phyloP scores from a whole-genome alignment of 2,113 vertebrate species.

The Centropus unirufus region DNA sequence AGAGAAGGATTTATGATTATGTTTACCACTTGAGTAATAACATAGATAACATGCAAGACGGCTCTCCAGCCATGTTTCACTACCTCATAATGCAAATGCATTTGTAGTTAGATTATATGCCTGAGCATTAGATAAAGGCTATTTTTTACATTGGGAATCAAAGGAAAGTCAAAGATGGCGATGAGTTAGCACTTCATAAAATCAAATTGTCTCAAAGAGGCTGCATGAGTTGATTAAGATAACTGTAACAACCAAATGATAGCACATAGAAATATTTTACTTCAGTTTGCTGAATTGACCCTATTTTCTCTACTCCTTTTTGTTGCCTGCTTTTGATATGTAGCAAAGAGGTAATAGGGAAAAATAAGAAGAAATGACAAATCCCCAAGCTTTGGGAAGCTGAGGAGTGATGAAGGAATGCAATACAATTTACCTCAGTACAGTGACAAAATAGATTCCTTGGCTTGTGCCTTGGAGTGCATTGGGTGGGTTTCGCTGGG shows the following conservation, averaged over 20 bases:
- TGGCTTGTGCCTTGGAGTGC: background rate
- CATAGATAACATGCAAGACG: conserved; percentile 48
- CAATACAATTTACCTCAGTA: background rate
- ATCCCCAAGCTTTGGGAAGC: background rate
- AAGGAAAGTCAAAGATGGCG: conserved; percentile 33
- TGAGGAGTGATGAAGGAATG: background rate
- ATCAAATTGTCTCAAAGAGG: conserved; percentile 16
- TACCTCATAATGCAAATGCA: conserved; percentile 15
- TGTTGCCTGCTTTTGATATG: conserved; percentile 6
- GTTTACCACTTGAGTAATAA: conserved; percentile 52
- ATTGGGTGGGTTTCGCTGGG: background rate
- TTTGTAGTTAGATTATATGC: background rate
- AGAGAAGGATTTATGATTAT: conserved; percentile 53
- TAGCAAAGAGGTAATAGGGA: background rate
- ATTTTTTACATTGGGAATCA: conserved; percentile 28
- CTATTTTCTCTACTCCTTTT: conserved; percentile 13
- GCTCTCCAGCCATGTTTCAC: conserved; percentile 32
- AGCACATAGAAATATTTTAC: background rate
- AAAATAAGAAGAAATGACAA: background rate
- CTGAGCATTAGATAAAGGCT: conserved; percentile 45
- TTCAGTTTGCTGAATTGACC: conserved; percentile 25
- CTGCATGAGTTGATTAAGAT: conserved; percentile 28
- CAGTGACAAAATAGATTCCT: background rate
- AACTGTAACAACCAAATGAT: conserved; percentile 10
- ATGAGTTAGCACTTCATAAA: conserved; percentile 22